These are phyloP conservation scores for Drosophila gunungcola DNA, from an alignment of 1,140 invertebrate genomes.

Conservation along the genomic window DNA sequence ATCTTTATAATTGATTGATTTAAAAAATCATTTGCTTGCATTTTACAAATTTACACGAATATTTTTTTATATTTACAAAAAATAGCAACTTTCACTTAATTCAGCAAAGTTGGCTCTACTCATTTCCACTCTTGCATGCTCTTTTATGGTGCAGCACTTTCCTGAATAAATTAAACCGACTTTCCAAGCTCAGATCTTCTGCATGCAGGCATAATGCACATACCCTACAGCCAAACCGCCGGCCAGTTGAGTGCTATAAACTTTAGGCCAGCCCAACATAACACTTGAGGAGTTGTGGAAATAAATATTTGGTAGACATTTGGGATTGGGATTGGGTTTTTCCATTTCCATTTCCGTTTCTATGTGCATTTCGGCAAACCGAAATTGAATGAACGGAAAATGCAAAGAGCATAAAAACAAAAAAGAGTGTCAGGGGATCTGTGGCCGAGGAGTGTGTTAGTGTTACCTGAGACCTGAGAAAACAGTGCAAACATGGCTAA, in stretches of 20 bases:
- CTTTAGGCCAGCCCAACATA: conserved; percentile 52
- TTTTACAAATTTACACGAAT: too few species aligned
- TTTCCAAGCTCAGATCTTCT: conserved; percentile 8
- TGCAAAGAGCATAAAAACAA: conserved; percentile 49
- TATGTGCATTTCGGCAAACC: conserved; percentile 31
- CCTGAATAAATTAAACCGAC: conserved; percentile 36
- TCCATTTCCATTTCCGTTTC: conserved; percentile 22
- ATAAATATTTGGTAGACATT: conserved; percentile 80
- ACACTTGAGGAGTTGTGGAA: conserved; percentile 72
- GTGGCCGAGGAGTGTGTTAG: conserved; percentile 11
- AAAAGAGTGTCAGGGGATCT: conserved; percentile 68
- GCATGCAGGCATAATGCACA: conserved; percentile 7
- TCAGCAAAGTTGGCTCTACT: background rate
- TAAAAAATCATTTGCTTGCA: too few species aligned
- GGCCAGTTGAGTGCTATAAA: conserved; percentile 67
- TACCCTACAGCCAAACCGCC: conserved; percentile 28
- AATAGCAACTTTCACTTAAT: background rate
- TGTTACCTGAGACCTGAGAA: background rate
- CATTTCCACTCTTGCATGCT: background rate
- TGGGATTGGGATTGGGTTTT: conserved; percentile 70
- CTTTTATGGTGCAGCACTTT: conserved; percentile 12
- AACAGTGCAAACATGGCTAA: conserved; percentile 16
- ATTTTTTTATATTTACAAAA: background rate
- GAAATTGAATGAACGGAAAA: conserved; percentile 63
- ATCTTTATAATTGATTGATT: too few species aligned